These are phyloP conservation scores for Macaria liturata DNA, from an alignment of 2,888 invertebrate species.

Conservation along the genomic window DNA sequence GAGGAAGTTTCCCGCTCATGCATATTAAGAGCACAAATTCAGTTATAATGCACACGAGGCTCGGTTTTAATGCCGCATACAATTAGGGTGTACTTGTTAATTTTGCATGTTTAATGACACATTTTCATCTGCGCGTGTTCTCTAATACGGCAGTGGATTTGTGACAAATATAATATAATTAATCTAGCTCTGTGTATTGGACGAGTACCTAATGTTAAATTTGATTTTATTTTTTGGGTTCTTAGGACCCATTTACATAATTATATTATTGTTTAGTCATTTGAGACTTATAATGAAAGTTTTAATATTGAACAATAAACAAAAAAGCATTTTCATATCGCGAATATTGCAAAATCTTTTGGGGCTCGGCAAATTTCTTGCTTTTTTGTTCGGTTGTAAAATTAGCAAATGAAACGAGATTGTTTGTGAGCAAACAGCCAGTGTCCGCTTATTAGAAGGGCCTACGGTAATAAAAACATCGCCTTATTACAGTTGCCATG, in stretches of 20 bases:
- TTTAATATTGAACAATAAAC: no score
- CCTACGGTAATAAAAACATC: conserved; percentile 75
- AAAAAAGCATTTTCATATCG: neutral
- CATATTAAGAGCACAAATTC: conserved; percentile 76
- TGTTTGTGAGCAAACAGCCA: conserved; percentile 74
- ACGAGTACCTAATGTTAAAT: conserved; percentile 7
- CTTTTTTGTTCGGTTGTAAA: conserved; percentile 55
- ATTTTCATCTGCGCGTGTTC: conserved; percentile 28
- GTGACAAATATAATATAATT: conserved; percentile 29
- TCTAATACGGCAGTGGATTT: conserved; percentile 14
- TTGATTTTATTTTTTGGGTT: neutral
- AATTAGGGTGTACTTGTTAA: conserved; percentile 54
- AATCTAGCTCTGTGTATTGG: conserved; percentile 19
- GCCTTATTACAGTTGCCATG: conserved; percentile 66
- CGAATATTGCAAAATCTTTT: conserved; percentile 8
- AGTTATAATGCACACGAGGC: conserved; percentile 66
- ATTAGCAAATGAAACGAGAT: conserved; percentile 63
- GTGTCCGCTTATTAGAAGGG: conserved; percentile 76
- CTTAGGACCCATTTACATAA: no score
- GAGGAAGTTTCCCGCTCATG: conserved; percentile 68
- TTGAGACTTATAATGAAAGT: no score
- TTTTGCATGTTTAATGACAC: conserved; percentile 47
- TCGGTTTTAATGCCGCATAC: conserved; percentile 58
- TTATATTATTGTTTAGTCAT: no score
- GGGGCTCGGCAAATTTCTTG: conserved; percentile 9